These are phyloP conservation scores for Camptogramma bilineatum DNA, from an alignment of 2,888 invertebrate genomes.

Conservation along the genomic window DNA sequence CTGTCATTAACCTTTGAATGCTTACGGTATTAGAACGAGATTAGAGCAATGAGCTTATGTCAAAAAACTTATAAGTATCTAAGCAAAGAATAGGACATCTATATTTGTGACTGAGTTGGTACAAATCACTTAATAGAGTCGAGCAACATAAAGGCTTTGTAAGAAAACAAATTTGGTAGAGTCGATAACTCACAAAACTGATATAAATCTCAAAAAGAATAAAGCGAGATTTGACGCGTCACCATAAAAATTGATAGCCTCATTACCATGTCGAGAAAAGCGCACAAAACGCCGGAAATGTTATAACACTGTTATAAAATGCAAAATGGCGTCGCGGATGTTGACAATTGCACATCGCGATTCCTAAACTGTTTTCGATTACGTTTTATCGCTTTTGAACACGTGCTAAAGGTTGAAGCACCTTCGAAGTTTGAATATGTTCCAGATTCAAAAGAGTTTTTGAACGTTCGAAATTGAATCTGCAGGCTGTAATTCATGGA, in stretches of 20 bases:
- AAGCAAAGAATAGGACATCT: neutral
- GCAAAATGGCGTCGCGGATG: slow-evolving; percentile 76
- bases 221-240: slow-evolving; percentile 41
- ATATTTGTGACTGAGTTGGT: neutral
- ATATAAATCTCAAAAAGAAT: slow-evolving; percentile 30
- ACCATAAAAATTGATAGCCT: slow-evolving; percentile 68
- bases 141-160: neutral
- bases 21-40: slow-evolving; percentile 32
- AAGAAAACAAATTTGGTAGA: neutral
- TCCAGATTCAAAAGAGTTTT: slow-evolving; percentile 40
- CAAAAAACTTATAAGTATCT: neutral
- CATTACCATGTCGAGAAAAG: slow-evolving; percentile 70
- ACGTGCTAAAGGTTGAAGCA: slow-evolving; percentile 57
- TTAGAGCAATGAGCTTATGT: slow-evolving; percentile 2
- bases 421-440: slow-evolving; percentile 50
- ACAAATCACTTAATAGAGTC: no score
- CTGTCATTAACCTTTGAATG: slow-evolving; percentile 57
- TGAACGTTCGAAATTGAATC: slow-evolving; percentile 49
- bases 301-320: slow-evolving; percentile 68
- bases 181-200: slow-evolving; percentile 8
- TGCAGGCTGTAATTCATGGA: slow-evolving; percentile 37
- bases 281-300: slow-evolving; percentile 49
- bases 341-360: slow-evolving; percentile 73
- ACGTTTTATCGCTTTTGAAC: slow-evolving; percentile 76
- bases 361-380: slow-evolving; percentile 80